These are phyloP conservation scores for Oncorhynchus tshawytscha DNA, from an alignment of 2,113 vertebrate species.

Conservation along the genomic window DNA sequence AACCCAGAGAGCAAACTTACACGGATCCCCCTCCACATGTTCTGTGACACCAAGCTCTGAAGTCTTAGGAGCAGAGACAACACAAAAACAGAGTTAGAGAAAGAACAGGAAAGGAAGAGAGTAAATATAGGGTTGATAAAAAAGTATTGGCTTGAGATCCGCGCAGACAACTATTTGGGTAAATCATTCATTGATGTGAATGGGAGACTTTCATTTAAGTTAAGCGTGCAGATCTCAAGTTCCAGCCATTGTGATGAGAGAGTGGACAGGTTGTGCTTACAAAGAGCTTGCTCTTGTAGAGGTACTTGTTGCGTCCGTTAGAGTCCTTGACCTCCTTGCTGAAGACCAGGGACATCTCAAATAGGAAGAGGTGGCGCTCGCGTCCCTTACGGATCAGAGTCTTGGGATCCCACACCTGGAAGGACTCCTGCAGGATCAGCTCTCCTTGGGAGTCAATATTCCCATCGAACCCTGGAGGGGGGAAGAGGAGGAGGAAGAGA, in stretches of 20 bases:
- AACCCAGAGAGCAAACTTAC: conserved; percentile 97
- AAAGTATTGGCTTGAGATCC: background rate
- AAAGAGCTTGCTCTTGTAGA: conserved; percentile 98
- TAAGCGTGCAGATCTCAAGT: background rate
- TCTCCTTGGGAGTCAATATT: conserved; percentile 99
- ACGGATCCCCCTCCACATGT: conserved; percentile 96
- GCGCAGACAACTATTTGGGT: background rate
- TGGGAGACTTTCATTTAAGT: background rate
- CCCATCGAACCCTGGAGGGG: conserved; percentile 90
- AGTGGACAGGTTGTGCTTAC: conserved; percentile 75
- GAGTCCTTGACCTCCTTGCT: conserved; percentile 99
- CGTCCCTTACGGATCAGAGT: conserved; percentile 96
- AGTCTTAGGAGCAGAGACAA: conserved; percentile 73
- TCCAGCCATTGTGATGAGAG: background rate
- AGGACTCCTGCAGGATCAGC: conserved; percentile 97
- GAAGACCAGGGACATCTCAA: conserved; percentile 97
- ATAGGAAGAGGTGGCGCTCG: conserved; percentile 96
- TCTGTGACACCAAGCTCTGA: conserved; percentile 97
- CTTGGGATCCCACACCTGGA: conserved; percentile 99
- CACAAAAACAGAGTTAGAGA: background rate
- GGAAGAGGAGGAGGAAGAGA: background rate
- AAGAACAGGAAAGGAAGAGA: background rate
- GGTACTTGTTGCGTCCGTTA: conserved; percentile 96
- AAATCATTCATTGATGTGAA: background rate
- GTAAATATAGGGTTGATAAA: background rate